Evolutionary conservation across 2,113 vertebrate genomes (phyloP).

Genomic region (Thunnus maccoyii): DNA sequence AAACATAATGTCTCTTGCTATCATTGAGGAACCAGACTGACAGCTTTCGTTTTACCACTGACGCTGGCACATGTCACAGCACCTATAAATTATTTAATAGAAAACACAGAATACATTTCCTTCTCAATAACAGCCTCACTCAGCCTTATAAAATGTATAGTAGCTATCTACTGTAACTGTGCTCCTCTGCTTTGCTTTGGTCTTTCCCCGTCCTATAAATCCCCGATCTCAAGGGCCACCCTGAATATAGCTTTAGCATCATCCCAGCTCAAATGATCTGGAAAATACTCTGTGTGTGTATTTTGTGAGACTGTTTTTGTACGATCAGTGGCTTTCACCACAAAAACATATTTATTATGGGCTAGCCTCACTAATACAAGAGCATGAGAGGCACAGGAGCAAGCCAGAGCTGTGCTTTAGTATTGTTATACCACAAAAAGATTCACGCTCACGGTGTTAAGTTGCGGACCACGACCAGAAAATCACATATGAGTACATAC

Average conservation of each 20-base stretch:
- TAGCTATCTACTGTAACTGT: slow-evolving; percentile 22
- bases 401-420: background rate
- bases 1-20: slow-evolving; percentile 28
- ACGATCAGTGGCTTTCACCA: slow-evolving; percentile 28
- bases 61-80: slow-evolving; percentile 30
- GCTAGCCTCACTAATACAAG: slow-evolving; percentile 16
- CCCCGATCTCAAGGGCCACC: slow-evolving; percentile 38
- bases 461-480: slow-evolving; percentile 1
- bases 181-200: slow-evolving; percentile 16
- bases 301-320: slow-evolving; percentile 24
- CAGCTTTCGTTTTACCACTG: slow-evolving; percentile 40
- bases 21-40: slow-evolving; percentile 39
- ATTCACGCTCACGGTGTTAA: slow-evolving; percentile 19
- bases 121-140: slow-evolving; percentile 37
- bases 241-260: background rate
- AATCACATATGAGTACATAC: slow-evolving; percentile 10
- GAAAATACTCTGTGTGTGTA: slow-evolving; percentile 33
- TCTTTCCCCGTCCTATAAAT: slow-evolving; percentile 33
- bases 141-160: slow-evolving; percentile 24
- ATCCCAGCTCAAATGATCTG: slow-evolving; percentile 22
- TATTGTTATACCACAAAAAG: slow-evolving; percentile 26
- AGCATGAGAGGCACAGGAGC: slow-evolving; percentile 27
- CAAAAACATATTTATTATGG: slow-evolving; percentile 37
- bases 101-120: slow-evolving; percentile 43
- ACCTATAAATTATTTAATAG: slow-evolving; percentile 55